phyloP scores from a whole-genome alignment of 1,140 invertebrate genomes.

The Agrypnia vestita region DNA sequence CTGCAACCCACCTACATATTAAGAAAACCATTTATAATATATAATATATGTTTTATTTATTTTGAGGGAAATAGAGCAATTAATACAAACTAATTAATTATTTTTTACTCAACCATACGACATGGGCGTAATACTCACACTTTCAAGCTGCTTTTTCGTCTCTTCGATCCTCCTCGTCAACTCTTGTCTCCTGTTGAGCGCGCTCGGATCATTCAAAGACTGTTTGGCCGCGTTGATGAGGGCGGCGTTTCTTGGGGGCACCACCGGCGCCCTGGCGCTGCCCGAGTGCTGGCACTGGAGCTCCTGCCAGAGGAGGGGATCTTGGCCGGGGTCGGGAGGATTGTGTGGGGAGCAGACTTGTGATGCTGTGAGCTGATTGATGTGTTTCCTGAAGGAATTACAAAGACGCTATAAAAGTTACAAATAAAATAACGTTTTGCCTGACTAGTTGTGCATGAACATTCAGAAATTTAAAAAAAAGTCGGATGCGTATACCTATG shows the following conservation, averaged over 20 bases:
- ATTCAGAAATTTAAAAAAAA: neutral
- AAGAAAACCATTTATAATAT: too few relatives aligned
- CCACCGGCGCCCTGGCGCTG: conserved; percentile 61
- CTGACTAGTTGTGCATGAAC: neutral
- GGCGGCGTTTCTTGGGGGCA: conserved; percentile 69
- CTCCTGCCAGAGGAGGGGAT: conserved; percentile 24
- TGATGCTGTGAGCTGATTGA: conserved; percentile 60
- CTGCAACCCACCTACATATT: too few relatives aligned
- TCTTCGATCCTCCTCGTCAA: conserved; percentile 89
- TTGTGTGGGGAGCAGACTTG: conserved; percentile 35
- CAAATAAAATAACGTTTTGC: neutral
- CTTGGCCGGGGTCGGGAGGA: neutral
- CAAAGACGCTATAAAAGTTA: too few relatives aligned
- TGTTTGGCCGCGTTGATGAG: conserved; percentile 75
- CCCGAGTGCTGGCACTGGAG: neutral
- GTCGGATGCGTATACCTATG: neutral
- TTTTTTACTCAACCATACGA: neutral
- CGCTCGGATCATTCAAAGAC: conserved; percentile 76
- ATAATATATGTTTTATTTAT: too few relatives aligned
- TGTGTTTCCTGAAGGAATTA: conserved; percentile 47
- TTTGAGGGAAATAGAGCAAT: too few relatives aligned
- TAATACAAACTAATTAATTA: too few relatives aligned
- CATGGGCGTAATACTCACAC: conserved; percentile 75
- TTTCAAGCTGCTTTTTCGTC: conserved; percentile 90
- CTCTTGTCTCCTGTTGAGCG: conserved; percentile 85